phyloP scores from a whole-genome alignment of 2,113 vertebrate species.

The Gasterosteus nipponicus region DNA sequence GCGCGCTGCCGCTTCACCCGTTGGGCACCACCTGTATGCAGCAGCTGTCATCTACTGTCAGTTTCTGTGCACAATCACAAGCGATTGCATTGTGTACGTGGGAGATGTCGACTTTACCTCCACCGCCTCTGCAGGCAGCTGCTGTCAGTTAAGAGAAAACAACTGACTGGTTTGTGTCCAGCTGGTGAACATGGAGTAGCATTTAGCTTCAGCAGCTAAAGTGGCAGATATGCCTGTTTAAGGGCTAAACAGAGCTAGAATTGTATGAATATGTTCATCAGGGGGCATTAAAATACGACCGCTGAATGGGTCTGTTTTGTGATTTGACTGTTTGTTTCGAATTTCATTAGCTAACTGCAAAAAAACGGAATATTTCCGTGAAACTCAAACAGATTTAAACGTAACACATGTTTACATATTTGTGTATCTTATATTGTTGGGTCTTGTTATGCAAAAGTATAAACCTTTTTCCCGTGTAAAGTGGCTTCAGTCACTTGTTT shows the following conservation, averaged over 20 bases:
- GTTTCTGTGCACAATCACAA: not conserved
- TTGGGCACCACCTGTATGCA: not conserved
- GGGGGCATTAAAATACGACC: not conserved
- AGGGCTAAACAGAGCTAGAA: not conserved
- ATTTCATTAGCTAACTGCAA: not conserved
- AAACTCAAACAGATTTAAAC: not conserved
- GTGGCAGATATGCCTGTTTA: too few relatives aligned
- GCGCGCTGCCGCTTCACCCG: not conserved
- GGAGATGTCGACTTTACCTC: not conserved
- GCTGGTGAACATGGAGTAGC: not conserved
- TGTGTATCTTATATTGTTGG: not conserved
- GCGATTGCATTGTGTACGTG: not conserved
- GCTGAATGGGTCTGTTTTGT: not conserved
- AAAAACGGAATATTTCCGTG: not conserved
- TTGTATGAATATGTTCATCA: not conserved
- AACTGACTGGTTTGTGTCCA: not conserved
- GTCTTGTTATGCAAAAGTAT: not conserved
- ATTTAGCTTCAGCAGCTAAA: not conserved
- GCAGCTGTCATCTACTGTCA: not conserved
- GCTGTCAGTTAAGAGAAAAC: not conserved
- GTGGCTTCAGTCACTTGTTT: not conserved
- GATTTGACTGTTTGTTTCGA: not conserved
- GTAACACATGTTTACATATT: not conserved
- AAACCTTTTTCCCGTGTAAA: slow-evolving; percentile 1
- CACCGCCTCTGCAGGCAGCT: not conserved